These are phyloP conservation scores for Penaeus japonicus DNA, from an alignment of 1,140 invertebrate species.

Conservation along the genomic window DNA sequence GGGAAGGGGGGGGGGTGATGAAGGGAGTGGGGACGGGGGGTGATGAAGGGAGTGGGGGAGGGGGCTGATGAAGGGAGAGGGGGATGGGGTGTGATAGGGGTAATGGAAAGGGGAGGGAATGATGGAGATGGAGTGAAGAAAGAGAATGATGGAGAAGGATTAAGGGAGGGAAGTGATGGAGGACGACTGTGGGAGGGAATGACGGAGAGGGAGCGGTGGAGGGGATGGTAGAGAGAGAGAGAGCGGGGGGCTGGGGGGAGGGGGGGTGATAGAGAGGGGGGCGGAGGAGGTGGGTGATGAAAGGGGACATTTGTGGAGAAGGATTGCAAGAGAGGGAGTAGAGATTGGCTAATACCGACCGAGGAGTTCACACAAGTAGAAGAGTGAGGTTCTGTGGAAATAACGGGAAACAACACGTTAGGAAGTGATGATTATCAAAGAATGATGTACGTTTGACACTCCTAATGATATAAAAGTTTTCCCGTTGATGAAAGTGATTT, in stretches of 20 bases:
- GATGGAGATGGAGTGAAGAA: not conserved
- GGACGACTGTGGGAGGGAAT: not conserved
- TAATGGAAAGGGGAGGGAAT: not conserved
- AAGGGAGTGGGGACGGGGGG: not conserved
- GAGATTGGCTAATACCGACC: not conserved
- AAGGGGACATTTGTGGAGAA: not conserved
- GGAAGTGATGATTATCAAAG: too few relatives aligned
- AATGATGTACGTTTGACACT: too few relatives aligned
- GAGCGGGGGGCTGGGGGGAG: not conserved
- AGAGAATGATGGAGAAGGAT: not conserved
- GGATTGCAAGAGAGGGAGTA: not conserved
- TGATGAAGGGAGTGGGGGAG: not conserved
- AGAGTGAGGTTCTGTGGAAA: too few relatives aligned
- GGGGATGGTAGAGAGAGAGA: not conserved
- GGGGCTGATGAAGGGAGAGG: not conserved
- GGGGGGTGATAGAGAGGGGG: not conserved
- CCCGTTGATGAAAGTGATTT: too few relatives aligned
- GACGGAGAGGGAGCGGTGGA: not conserved
- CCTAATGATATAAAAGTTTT: too few relatives aligned
- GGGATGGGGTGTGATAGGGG: not conserved
- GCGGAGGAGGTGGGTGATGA: not conserved
- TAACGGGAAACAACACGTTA: too few relatives aligned
- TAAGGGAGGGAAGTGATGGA: not conserved
- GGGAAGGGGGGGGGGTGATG: not conserved
- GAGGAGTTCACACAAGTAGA: too few relatives aligned